phyloP scores from a whole-genome alignment of 2,113 vertebrate species.

The Festucalex cinctus region DNA sequence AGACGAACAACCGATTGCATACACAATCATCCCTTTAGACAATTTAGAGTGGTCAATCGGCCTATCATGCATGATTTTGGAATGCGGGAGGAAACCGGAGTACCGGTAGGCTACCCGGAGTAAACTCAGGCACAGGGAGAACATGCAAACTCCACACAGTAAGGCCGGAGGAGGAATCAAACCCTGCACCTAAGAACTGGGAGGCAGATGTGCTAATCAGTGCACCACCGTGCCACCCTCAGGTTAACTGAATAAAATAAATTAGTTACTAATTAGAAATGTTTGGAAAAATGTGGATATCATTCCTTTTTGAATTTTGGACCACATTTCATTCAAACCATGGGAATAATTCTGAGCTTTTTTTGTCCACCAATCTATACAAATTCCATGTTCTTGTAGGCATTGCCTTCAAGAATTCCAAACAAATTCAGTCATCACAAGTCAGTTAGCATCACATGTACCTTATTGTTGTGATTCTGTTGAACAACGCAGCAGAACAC shows the following conservation, averaged over 20 bases:
- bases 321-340: not conserved
- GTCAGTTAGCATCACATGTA: conserved; percentile 21
- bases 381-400: not conserved
- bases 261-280: not conserved
- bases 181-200: too few species aligned
- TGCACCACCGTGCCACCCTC: too few species aligned
- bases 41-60: too few species aligned
- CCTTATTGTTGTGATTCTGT: conserved; percentile 35
- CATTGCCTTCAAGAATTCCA: not conserved
- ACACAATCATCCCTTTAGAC: too few species aligned
- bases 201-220: too few species aligned
- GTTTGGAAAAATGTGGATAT: not conserved
- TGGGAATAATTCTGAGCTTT: not conserved
- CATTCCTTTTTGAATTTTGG: not conserved
- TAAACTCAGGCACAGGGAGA: too few species aligned
- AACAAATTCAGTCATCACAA: not conserved
- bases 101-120: too few species aligned
- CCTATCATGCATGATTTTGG: too few species aligned
- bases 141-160: too few species aligned
- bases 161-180: too few species aligned
- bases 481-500: conserved; percentile 28
- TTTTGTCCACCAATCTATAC: not conserved
- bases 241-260: not conserved
- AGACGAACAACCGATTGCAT: too few species aligned
- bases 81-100: too few species aligned